Evolutionary conservation across 2,113 vertebrate species (phyloP), one percentile per base, ranked within the genome.

Genomic region (Jacana jacana): DNA sequence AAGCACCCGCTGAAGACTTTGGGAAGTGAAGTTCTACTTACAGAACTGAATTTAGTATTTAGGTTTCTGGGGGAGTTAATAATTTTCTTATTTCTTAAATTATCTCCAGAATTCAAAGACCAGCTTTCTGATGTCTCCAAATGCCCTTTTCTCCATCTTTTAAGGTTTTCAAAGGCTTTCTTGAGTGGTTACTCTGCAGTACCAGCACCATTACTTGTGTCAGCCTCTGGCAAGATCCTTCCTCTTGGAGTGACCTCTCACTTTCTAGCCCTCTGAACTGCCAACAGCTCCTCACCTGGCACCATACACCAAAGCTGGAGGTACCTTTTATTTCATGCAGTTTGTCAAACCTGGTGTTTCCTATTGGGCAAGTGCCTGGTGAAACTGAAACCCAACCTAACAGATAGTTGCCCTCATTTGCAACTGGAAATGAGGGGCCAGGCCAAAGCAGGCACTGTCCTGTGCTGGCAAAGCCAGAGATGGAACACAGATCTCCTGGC

Each of bases 301-400:
- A 31, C 55, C 2, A 0, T 13, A 49, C n/a, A 31, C 18, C 0
- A 0, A 80, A 69, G 49, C 46, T 13, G 4, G 49, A 73, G 40
- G 28, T 83, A 65, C 39, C 37, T 83, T 55, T 61, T 48, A 22
- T 79, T 88, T 46, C 40, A 11, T 2, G 8, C 48, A 40, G 13
- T 66, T 63, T 31, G 28, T 77, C 54, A 70, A 64, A 35, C 11
- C 23, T 27, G 8, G 33, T 22, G 16, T 79, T 86, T 82, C 24
- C n/a, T 77, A 57, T 44, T 49, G 22, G 30, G 16, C 16, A 69
- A 49, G 20, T 35, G 14, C 33, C 58, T 72, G 24, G 66, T 83
- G 85, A 72, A 85, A 55, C 31, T 65, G n/a, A 86, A 91, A 72
- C 25, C 37, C 33, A 78, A 1, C 7, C 37, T 37, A 49, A 48